phyloP scores from a whole-genome alignment of 2,797 vertebrate species.

The Telmatherina bonti region DNA sequence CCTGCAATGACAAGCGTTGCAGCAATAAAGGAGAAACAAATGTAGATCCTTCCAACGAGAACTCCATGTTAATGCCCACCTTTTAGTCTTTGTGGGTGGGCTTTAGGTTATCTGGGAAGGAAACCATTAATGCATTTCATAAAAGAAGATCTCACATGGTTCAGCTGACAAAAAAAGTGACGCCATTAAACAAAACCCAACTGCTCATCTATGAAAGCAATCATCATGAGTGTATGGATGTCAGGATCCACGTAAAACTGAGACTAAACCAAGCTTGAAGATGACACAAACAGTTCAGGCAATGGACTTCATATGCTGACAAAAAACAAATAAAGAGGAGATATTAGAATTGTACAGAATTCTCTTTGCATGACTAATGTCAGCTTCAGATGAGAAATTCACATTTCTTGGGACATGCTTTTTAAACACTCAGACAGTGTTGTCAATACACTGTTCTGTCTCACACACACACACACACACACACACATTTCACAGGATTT shows the following conservation, averaged over 20 bases:
- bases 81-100: background rate
- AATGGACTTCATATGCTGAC: constrained; percentile 39
- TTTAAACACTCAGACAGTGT: constrained; percentile 11
- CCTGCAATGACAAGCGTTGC: background rate
- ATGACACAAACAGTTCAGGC: constrained; percentile 47
- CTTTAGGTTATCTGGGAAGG: constrained; percentile 25
- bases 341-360: constrained; percentile 36
- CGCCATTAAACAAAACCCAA: constrained; percentile 50
- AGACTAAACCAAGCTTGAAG: constrained; percentile 67
- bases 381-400: constrained; percentile 47
- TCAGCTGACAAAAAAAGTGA: constrained; percentile 57
- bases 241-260: constrained; percentile 35
- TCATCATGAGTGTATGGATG: constrained; percentile 64
- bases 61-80: constrained; percentile 17
- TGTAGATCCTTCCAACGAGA: constrained; percentile 2
- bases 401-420: constrained; percentile 35
- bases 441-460: no score
- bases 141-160: constrained; percentile 27
- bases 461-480: no score
- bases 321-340: constrained; percentile 48
- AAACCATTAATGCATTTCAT: constrained; percentile 54
- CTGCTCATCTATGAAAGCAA: constrained; percentile 67
- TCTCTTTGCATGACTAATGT: constrained; percentile 43
- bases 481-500: no score
- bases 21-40: background rate